Evolutionary conservation across 2,888 invertebrate genomes (phyloP).

Genomic region (Drosophila nr. perissopoda): DNA sequence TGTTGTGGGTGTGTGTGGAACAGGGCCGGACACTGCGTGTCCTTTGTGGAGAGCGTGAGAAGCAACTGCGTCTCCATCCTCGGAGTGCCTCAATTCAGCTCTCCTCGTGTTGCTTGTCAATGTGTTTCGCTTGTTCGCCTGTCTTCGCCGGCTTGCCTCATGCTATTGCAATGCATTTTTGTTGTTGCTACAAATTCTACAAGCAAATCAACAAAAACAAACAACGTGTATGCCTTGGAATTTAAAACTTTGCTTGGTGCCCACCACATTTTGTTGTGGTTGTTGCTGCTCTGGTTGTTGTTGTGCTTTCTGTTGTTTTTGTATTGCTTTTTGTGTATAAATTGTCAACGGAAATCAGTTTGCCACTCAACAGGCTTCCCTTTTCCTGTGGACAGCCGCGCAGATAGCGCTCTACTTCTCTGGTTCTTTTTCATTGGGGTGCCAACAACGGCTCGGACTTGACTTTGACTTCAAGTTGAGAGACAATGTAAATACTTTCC

Average conservation of each 20-base stretch:
- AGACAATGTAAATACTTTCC: slow-evolving; percentile 47
- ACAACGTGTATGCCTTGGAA: slow-evolving; percentile 75
- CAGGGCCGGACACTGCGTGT: slow-evolving; percentile 48
- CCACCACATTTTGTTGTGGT: slow-evolving; percentile 36
- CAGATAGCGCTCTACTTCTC: slow-evolving; percentile 45
- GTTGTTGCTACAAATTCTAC: slow-evolving; percentile 78
- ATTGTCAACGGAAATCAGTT: slow-evolving; percentile 83
- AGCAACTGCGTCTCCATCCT: slow-evolving; percentile 45
- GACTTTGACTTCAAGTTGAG: slow-evolving; percentile 34
- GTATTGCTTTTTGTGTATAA: slow-evolving; percentile 63
- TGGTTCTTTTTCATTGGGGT: slow-evolving; percentile 43
- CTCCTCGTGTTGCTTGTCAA: slow-evolving; percentile 66
- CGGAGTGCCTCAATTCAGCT: slow-evolving; percentile 24
- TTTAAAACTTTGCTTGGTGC: slow-evolving; percentile 69
- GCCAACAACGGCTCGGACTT: slow-evolving; percentile 35
- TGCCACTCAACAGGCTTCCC: slow-evolving; percentile 83
- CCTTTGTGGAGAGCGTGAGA: slow-evolving; percentile 75
- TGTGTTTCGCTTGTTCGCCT: slow-evolving; percentile 54
- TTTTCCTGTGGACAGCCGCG: slow-evolving; percentile 74
- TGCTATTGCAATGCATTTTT: slow-evolving; percentile 75
- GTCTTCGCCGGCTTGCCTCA: slow-evolving; percentile 33
- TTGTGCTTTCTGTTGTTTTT: slow-evolving; percentile 22
- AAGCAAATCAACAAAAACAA: slow-evolving; percentile 73
- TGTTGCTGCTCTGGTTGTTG: slow-evolving; percentile 27
- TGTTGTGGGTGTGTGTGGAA: slow-evolving; percentile 58